phyloP scores from a whole-genome alignment of 92 coral and sea anemone genomes.

The Siderastrea siderea region DNA sequence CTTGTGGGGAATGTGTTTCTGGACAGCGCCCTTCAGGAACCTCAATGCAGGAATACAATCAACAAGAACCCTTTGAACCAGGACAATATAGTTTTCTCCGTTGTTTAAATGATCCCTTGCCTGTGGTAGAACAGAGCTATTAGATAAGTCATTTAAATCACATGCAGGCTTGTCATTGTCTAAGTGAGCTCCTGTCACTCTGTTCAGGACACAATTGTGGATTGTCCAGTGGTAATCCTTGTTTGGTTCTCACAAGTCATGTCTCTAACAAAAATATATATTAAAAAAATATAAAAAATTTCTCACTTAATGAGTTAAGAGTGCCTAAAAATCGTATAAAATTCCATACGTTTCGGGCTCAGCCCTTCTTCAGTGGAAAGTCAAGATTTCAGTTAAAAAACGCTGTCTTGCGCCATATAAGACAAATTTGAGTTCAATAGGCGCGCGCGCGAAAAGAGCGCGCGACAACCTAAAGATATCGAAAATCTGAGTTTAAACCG shows the following conservation, averaged over 20 bases:
- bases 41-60: constrained; percentile 45
- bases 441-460: no score
- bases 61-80: constrained; percentile 25
- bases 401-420: no score
- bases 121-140: constrained; percentile 35
- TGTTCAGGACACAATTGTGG: constrained; percentile 24
- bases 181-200: constrained; percentile 46
- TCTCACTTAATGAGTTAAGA: no score
- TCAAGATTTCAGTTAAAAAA: no score
- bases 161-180: constrained; percentile 43
- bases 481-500: no score
- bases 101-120: constrained; percentile 40
- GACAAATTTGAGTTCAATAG: no score
- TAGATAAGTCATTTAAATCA: constrained; percentile 17
- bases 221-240: neutral
- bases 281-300: no score
- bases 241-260: constrained; percentile 52
- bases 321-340: no score
- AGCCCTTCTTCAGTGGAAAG: no score
- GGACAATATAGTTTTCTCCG: constrained; percentile 27
- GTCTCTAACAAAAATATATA: no score
- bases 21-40: constrained; percentile 25
- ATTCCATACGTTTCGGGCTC: no score
- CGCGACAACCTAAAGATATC: no score
- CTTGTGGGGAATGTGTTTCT: constrained; percentile 22